Percentiles rank a stretch among this genome's conserved stretches.
phyloP scores from a whole-genome alignment of 2,113 vertebrate species.

The Ahaetulla prasina region DNA sequence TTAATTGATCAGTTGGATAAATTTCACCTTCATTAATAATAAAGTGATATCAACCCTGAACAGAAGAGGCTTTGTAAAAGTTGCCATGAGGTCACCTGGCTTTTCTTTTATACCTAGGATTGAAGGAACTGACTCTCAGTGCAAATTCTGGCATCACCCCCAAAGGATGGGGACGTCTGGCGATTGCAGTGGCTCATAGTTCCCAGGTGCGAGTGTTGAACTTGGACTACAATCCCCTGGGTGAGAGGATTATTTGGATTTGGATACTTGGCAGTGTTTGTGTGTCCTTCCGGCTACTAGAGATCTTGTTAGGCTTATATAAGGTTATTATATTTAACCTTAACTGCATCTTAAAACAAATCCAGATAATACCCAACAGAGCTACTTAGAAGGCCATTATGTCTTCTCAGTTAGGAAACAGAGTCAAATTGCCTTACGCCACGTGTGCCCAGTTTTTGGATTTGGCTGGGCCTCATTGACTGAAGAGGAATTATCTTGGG shows the following conservation, averaged over 20 bases:
- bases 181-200: constrained; percentile 93
- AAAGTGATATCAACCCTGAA: not conserved
- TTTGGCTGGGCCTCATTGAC: not conserved
- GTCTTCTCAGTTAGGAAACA: fast-evolving
- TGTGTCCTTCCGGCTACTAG: not conserved
- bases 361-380: not conserved
- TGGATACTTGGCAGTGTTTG: not conserved
- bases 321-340: not conserved
- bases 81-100: constrained; percentile 30
- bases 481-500: not conserved
- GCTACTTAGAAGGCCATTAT: not conserved
- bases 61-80: not conserved
- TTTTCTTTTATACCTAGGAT: constrained; percentile 70
- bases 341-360: not conserved
- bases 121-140: constrained; percentile 91
- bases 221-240: constrained; percentile 94
- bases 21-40: not conserved
- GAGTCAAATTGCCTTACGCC: not conserved
- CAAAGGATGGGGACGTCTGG: constrained; percentile 88
- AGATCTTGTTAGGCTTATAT: fast-evolving
- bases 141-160: constrained; percentile 90
- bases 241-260: constrained; percentile 63
- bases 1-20: not conserved
- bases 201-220: constrained; percentile 92
- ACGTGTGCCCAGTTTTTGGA: not conserved